Conservation (phyloP, 2,797 vertebrate genomes). For the Channallabes apus region DNA sequence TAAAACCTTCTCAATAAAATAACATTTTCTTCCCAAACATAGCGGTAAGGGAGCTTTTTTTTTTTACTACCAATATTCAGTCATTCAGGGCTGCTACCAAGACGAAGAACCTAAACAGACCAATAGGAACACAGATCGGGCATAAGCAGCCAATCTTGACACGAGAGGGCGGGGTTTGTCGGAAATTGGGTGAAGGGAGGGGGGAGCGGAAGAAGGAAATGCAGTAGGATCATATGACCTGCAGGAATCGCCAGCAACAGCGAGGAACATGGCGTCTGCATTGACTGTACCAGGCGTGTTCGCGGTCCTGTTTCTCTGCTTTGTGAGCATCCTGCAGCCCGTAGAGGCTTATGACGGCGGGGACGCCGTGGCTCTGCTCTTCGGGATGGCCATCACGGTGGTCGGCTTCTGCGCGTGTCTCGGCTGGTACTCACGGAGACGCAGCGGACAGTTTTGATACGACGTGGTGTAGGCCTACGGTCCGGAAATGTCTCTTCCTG, state of each 20-base stretch:
- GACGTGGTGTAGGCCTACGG: conserved; percentile 29
- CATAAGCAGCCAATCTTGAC: not conserved
- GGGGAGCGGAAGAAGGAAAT: conserved; percentile 63
- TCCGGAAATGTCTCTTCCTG: conserved; percentile 29
- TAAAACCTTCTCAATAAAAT: not conserved
- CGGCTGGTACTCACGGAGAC: conserved; percentile 87
- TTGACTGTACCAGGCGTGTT: conserved; percentile 46
- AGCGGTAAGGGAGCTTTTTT: not conserved
- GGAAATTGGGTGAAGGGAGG: not conserved
- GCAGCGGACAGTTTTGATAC: conserved; percentile 78
- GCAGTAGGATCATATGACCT: conserved; percentile 64
- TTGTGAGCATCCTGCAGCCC: conserved; percentile 67
- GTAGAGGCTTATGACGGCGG: conserved; percentile 86
- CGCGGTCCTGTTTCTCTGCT: conserved; percentile 60
- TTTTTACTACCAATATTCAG: not conserved
- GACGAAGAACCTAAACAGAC: not conserved
- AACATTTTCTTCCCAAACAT: not conserved
- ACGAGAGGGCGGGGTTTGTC: conserved; percentile 4
- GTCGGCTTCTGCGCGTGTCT: conserved; percentile 87
- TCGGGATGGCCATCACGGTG: conserved; percentile 77
- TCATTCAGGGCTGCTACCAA: not conserved
- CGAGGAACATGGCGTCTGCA: conserved; percentile 76
- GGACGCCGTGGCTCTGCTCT: conserved; percentile 82
- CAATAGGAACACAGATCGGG: not conserved
- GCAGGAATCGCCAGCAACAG: conserved; percentile 19